Conservation (phyloP, 2,113 vertebrate species). For the Corythaeola cristata region DNA sequence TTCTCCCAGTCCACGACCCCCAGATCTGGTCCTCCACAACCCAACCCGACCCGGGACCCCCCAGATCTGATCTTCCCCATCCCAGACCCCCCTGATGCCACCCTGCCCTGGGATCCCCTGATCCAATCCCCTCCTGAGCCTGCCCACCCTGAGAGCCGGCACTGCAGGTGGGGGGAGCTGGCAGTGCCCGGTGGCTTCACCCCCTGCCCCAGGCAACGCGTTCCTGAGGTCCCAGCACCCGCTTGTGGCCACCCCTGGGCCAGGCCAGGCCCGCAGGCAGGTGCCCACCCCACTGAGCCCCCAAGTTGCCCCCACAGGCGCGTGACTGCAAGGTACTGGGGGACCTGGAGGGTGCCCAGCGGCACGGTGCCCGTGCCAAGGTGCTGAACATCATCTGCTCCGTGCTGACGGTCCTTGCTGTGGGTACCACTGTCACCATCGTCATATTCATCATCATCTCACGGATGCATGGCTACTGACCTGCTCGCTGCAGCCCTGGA, state of each 20-base stretch:
- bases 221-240: neutral
- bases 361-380: neutral
- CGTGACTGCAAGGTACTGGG: conserved; percentile 19
- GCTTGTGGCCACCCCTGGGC: neutral
- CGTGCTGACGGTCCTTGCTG: rapidly evolving
- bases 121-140: too few relatives aligned
- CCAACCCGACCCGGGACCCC: neutral
- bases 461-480: rapidly evolving
- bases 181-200: neutral
- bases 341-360: conserved; percentile 11
- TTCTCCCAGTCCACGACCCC: too few relatives aligned
- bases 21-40: neutral
- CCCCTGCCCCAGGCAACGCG: rapidly evolving
- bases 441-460: rapidly evolving
- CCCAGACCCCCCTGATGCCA: too few relatives aligned
- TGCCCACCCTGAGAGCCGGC: neutral
- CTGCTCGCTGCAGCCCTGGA: neutral
- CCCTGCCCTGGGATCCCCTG: neutral
- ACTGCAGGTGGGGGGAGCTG: rapidly evolving
- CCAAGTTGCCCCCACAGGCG: neutral
- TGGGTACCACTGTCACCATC: rapidly evolving
- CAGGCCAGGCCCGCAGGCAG: rapidly evolving
- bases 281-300: neutral
- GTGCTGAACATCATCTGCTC: neutral
- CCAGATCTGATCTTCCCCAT: too few relatives aligned